Base-by-base conservation (phyloP, 1,140 invertebrate genomes). In the Drosophila truncata region DNA sequence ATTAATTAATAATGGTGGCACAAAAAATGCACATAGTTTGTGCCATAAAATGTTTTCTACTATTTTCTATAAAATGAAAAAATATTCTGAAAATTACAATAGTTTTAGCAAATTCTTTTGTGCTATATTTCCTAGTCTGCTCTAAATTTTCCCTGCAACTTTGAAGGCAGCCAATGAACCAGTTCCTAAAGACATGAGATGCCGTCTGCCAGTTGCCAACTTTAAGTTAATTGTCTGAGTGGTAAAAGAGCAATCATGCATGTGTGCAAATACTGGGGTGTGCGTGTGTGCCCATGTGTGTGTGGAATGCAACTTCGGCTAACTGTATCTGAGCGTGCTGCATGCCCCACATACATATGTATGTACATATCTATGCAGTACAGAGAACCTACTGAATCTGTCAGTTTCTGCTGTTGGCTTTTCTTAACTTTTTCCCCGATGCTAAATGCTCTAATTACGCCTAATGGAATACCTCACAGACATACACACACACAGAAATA, bases 401-500 rank as follows among this genome's bases (percentile, higher is more conserved):
- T 71, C 66, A 65, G 64, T 79, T 63, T 78, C 33, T 79, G 55
- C 65, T 71, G 75, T 52, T 82, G 70, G 75, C 59, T 85, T 90
- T 91, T 82, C 78, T 88, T 80, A 87, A 82, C 80, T 88, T 88
- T 83, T 83, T 80, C 81, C 77, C 44, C 69, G 27, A 67, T 72
- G 85, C 75, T 88, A 88, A 88, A 85, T 88, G 85, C 85, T 88
- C 85, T 88, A 90, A 88, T 88, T 88, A 88, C 85, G 85, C 66
- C 85, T 88, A 88, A 88, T 88, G 85, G 85, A 88, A 88, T 79
- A 77, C 78, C 78, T 42, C 31, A 66, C 67, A 23, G 31, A 71
- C 52, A 25, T n/a, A n/a, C 50, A 44, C 10, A 6, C 13, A 25
- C 33, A 55, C 11, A 13, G 18, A 18, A 4, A 18, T 16, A 18